phyloP scores from a whole-genome alignment of 2,113 vertebrate genomes.

The Onychostoma macrolepis region DNA sequence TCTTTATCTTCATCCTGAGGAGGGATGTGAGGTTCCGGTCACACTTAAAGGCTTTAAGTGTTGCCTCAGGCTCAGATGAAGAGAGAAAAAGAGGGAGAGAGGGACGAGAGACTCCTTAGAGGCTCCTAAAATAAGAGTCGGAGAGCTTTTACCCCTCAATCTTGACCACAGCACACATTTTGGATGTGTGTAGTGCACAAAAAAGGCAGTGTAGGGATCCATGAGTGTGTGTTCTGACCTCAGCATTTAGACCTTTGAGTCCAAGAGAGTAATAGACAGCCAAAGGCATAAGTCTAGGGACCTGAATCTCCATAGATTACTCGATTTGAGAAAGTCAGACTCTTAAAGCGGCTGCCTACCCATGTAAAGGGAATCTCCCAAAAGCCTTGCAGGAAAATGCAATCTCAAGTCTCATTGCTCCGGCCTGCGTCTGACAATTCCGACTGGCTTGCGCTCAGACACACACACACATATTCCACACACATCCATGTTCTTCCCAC shows the following conservation, averaged over 20 bases:
- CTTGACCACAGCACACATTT: slow-evolving; percentile 20
- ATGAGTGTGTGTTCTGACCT: background rate
- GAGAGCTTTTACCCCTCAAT: slow-evolving; percentile 15
- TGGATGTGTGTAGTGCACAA: background rate
- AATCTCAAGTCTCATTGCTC: slow-evolving; percentile 14
- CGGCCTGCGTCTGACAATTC: background rate
- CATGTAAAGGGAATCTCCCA: slow-evolving; percentile 11
- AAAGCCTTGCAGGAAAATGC: slow-evolving; percentile 17
- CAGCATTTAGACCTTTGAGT: background rate
- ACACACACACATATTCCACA: background rate
- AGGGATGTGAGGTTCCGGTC: slow-evolving; percentile 53
- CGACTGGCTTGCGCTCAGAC: background rate
- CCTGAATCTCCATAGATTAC: background rate
- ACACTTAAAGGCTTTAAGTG: slow-evolving; percentile 70
- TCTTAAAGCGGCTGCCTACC: slow-evolving; percentile 5
- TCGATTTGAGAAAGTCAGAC: slow-evolving; percentile 6
- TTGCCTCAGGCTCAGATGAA: slow-evolving; percentile 64
- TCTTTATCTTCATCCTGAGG: slow-evolving; percentile 69
- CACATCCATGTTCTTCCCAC: background rate
- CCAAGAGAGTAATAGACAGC: background rate
- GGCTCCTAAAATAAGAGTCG: background rate
- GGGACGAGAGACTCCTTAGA: background rate
- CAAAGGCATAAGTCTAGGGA: background rate
- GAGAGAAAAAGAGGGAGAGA: background rate
- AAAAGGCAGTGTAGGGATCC: background rate